Evolutionary conservation across 2,797 vertebrate genomes (phyloP), one percentile per base, ranked within the genome.

Genomic region (Megaceryle alcyon): DNA sequence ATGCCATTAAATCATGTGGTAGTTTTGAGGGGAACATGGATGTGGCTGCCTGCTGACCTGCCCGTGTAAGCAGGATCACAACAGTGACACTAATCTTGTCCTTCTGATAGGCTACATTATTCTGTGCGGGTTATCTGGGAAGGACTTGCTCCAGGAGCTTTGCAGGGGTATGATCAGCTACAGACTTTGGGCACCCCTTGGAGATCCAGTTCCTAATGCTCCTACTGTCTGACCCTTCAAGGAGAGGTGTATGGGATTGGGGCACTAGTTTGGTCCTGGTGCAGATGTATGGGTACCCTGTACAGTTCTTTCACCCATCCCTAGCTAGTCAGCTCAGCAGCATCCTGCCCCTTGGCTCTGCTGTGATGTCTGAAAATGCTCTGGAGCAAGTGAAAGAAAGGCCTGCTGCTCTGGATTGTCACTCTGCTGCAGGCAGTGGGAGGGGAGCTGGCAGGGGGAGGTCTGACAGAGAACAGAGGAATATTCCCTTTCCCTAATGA

Each of bases 1-100:
- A 10, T 75, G 35, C 53, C n/a, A 3, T 63, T 76, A 70, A 70
- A 43, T n/a, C 43, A 16, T 0, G 0, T 12, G 33, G 18, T 69
- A 20, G 28, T 43, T 88, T 77, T 59, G 25, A 80, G 65, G 51
- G 51, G 46, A 29, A 66, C 46, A 23, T n/a, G 54, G 76, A 26
- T 76, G 57, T 57, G 20, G 28, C 29, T 66, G 43, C 12, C 68
- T 53, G n/a, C 35, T 86, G 51, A 35, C 28, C n/a, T 53, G 48
- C 44, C 43, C 53, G 22, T 51, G 39, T 29, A 60, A 53, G 35
- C 49, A 59, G 28, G 60, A 25, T 21, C 33, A 49, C 69, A 41
- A 6, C 3, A 2, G 33, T 43, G 33, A 31, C 29, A 33, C 28
- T 56, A 35, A 21, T 66, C 54, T n/a, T 72, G 44, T 35, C 63